These are phyloP conservation scores for Antedon bifida DNA, from an alignment of 35 echinoderm and acorn worm genomes.

Conservation along the genomic window DNA sequence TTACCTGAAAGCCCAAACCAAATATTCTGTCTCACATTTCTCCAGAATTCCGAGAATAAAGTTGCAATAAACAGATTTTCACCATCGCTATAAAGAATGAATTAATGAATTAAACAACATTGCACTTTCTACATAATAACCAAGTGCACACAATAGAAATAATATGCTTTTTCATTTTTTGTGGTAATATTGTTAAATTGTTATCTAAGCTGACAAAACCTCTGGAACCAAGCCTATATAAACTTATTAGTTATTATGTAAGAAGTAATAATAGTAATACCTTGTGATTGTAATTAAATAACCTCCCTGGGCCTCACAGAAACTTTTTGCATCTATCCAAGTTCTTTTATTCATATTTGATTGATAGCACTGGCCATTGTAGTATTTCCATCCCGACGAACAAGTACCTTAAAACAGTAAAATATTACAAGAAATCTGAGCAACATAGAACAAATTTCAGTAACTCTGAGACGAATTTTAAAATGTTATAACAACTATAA, in stretches of 20 bases:
- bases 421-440: too few species aligned
- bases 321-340: constrained; percentile 4
- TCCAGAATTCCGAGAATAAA: not conserved
- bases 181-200: too few species aligned
- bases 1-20: not conserved
- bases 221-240: too few species aligned
- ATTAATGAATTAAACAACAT: not conserved
- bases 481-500: too few species aligned
- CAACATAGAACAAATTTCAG: too few species aligned
- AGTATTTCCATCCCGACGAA: not conserved
- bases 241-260: not conserved
- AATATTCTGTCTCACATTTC: not conserved
- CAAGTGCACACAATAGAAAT: too few species aligned
- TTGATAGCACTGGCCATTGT: constrained; percentile 8
- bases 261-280: not conserved
- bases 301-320: constrained; percentile 5
- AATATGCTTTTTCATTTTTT: too few species aligned
- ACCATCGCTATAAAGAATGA: not conserved
- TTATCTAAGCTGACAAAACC: too few species aligned
- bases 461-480: too few species aligned
- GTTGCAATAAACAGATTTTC: not conserved
- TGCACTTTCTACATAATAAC: too few species aligned
- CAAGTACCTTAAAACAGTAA: not conserved
- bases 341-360: not conserved
- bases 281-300: not conserved